Evolutionary conservation across 2,113 vertebrate species (phyloP), one percentile per base, ranked within the genome.

Genomic region (Arothron firmamentum): DNA sequence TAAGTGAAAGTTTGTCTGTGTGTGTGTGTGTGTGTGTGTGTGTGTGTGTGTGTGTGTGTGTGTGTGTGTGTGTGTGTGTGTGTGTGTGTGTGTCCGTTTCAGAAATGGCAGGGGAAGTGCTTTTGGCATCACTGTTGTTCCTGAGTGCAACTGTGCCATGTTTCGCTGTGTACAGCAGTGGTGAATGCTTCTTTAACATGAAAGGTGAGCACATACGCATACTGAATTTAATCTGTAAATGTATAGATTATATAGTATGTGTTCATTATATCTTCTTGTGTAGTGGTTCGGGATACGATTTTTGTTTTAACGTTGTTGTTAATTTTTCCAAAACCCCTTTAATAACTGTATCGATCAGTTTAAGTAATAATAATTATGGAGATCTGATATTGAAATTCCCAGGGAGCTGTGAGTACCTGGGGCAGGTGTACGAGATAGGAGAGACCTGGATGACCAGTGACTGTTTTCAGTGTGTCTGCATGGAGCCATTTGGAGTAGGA

Each of bases 401-500:
- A 92, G 91, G 82, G 4, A 88, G 50, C 56, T 92, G 91, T 81
- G 85, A 91, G 51, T 61, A 92, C 74, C 75, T 82, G 78, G 89
- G 88, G 1, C 70, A 87, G 67, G 20, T 78, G 19, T 90, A 87
- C 21, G 78, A 75, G 13, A 87, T 90, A 20, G 90, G 89, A 42
- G 89, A 92, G 28, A 89, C 84, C 62, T 92, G 91, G 91, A 76
- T 87, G 34, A 91, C 88, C 46, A 57, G 56, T 25, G 87, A 92
- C 47, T 92, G 90, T 74, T 86, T 79, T 65, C 86, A 90, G 64
- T 92, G 91, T 71, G 81, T 92, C 70, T 92, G 90, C 74, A 89
- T 92, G 88, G 88, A 91, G 67, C 91, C 90, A 15, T 90, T 92
- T 49, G 91, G 90, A 75, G 89, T 92, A 0, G 90, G 91, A 61